Percentiles rank a stretch among this genome's conserved stretches.
Conservation (phyloP, 2,113 vertebrate genomes). For the Arenaria interpres region DNA sequence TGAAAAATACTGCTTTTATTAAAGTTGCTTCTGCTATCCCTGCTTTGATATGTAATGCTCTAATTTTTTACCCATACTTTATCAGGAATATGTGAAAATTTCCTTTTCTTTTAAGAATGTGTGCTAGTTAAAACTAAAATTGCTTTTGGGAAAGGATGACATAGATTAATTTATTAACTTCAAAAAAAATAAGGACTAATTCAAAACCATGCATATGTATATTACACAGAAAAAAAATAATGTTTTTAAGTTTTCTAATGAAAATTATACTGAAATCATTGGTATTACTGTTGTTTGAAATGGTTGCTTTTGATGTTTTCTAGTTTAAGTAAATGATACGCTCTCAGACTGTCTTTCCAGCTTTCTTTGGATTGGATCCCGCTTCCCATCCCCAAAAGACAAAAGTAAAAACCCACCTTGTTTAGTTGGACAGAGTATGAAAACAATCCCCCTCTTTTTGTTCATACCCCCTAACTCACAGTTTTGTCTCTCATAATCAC, state of each 20-base stretch:
- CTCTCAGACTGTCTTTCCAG: neutral
- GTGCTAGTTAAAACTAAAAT: neutral
- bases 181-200: neutral
- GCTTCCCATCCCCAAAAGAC: neutral
- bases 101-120: neutral
- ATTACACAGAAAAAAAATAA: neutral
- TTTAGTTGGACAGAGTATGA: neutral
- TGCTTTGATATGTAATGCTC: neutral
- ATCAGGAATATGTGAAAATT: neutral
- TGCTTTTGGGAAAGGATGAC: neutral
- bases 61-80: neutral
- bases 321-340: neutral
- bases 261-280: neutral
- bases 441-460: neutral
- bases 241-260: neutral
- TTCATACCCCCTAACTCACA: neutral
- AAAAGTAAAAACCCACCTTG: neutral
- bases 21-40: neutral
- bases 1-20: neutral
- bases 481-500: neutral
- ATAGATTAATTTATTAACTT: neutral
- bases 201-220: neutral
- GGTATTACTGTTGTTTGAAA: neutral
- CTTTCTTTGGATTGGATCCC: neutral
- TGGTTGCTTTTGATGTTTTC: fast-evolving